A percentile compares a stretch with the other conserved stretches of the same genome.
phyloP scores from a whole-genome alignment of 1,140 invertebrate genomes.

The Drosophila rufa region DNA sequence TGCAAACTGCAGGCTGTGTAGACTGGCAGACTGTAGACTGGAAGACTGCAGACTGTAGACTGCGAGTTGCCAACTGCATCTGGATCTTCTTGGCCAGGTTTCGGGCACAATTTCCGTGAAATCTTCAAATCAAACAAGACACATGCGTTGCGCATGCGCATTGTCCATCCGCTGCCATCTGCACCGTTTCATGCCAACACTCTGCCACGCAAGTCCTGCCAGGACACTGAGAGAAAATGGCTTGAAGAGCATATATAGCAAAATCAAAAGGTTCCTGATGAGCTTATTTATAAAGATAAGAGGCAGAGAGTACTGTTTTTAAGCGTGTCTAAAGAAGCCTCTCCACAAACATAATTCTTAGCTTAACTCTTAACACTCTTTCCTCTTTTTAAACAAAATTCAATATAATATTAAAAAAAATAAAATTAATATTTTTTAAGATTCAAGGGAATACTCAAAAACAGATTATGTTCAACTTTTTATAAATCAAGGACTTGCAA shows the following conservation, averaged over 20 bases:
- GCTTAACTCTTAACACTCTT: too few relatives aligned
- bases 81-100: slow-evolving; percentile 12
- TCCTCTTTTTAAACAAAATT: too few relatives aligned
- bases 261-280: too few relatives aligned
- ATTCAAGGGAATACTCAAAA: not conserved
- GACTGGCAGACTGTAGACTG: not conserved
- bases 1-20: not conserved
- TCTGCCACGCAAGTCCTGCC: slow-evolving; percentile 46
- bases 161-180: slow-evolving; percentile 34
- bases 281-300: too few relatives aligned
- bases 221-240: not conserved
- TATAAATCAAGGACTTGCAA: not conserved
- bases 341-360: too few relatives aligned
- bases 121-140: slow-evolving; percentile 81
- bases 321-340: too few relatives aligned
- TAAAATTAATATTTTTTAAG: too few relatives aligned
- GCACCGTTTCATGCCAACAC: slow-evolving; percentile 13
- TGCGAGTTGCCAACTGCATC: slow-evolving; percentile 6
- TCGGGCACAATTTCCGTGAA: slow-evolving; percentile 61
- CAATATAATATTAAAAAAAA: too few relatives aligned
- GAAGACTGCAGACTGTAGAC: slow-evolving; percentile 1
- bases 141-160: slow-evolving; percentile 81
- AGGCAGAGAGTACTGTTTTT: not conserved
- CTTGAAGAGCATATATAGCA: not conserved
- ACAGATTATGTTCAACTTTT: slow-evolving; percentile 2